Base-by-base conservation (phyloP, 2,888 invertebrate genomes). In the Caenorhabditis macrosperma region DNA sequence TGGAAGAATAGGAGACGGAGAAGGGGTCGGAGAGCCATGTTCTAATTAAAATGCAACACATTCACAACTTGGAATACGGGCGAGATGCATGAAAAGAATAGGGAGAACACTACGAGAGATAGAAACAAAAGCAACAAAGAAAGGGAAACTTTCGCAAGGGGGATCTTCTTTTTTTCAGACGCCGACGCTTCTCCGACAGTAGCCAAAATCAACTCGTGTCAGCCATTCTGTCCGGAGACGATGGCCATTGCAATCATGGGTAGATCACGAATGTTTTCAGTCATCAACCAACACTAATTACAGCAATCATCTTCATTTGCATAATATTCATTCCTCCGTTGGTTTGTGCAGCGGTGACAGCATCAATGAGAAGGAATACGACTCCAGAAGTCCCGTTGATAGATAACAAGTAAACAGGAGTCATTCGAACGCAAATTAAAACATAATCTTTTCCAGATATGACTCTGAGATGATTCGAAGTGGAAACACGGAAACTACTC, bases 381-480 rank as follows among this genome's bases (percentile, higher is more conserved):
- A 74, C 67, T 41, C 84, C 84, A 1, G 82, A 82, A 46, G 63
- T 85, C 12, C 84, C 84, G 22, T 52, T 85, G 35, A 82, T 85
- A 44, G 84, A 85, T 38, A 81, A 85, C 52, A 82, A 82, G 83
- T 83, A 24, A 20, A 55, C 24, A 38, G 20, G 9, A 22, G n/a
- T 38, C 35, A 20, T 2, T 7, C 9, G 17, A 24, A 26, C 26
- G 28, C 26, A 9, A 54, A 1, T 41, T 0, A 12, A 12, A 38
- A 44, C 9, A 1, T 17, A 2, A 1, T 59, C 26, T 33, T 24
- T 48, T 85, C 50, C 59, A 87, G 87, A 50, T 78, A 82, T 24
- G 86, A 87, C 44, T 81, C 82, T 10, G 88, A 88, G 30, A 88
- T 89, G 88, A 77, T 87, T 20, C 84, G 88, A 6, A 87, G 87